Evolutionary conservation across 2,888 invertebrate species (phyloP), one percentile per base, ranked within the genome.

Genomic region (Seira musarum): DNA sequence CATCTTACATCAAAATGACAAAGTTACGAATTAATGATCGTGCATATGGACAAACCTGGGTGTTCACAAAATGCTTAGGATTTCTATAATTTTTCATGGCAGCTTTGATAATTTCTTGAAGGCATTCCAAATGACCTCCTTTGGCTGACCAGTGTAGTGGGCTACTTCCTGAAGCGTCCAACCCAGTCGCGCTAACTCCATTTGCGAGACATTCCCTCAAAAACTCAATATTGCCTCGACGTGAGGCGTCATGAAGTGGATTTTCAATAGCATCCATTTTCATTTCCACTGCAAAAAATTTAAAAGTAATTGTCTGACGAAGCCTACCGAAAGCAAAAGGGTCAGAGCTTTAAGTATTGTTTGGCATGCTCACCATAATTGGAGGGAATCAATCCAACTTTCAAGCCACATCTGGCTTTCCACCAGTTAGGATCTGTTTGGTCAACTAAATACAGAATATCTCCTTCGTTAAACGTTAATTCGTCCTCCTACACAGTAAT

Each of bases 201-300:
- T 92, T 91, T 46, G 88, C 87, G 25, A 93, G 87, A 86, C 92
- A 92, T 88, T 93, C 92, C 78, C 88, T 87, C 79, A 93, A 87
- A 87, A 92, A 91, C 6, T 89, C 89, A 19, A 92, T 85, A 87
- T 93, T 93, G 63, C 93, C 93, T 83, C 93, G 88, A 86, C 92
- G 91, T 5, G 92, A 92, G 65, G 93, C 93, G 87, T 93, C 93
- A 87, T 93, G 93, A 25, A 93, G 88, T 0, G 93, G 93, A 83
- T 91, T 89, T 68, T 91, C 90, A 66, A 93, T 88, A 81, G 91
- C 90, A 87, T 92, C 91, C 64, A 90, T 91, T 86, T 91, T 91
- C 81, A 90, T 90, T 86, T 90, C 90, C 66, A 92, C 92, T 92
- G n/a, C 15, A 57, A n/a, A n/a, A n/a, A n/a, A n/a, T n/a, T n/a